Evolutionary conservation across 1,140 invertebrate genomes (phyloP).

Genomic region (Chrysomallon squamiferum): DNA sequence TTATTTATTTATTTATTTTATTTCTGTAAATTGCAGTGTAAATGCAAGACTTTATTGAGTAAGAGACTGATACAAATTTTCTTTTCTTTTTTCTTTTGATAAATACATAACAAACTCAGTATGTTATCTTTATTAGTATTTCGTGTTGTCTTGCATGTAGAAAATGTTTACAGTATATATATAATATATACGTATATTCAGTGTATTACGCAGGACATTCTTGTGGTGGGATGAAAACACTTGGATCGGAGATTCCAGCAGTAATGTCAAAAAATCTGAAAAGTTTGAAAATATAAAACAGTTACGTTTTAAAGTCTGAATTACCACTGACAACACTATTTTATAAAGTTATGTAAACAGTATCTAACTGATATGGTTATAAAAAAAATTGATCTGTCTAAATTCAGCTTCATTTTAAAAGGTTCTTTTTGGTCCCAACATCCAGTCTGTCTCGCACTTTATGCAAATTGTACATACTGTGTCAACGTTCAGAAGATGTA

Average conservation of each 20-base stretch:
- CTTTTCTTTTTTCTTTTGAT: too few species aligned
- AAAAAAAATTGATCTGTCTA: background rate
- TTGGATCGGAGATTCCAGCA: slow-evolving; percentile 43
- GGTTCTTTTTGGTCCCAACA: background rate
- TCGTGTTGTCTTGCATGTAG: too few species aligned
- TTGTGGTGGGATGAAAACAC: slow-evolving; percentile 41
- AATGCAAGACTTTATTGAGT: too few species aligned
- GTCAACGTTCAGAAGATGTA: too few species aligned
- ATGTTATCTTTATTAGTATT: too few species aligned
- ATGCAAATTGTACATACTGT: background rate
- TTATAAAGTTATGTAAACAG: background rate
- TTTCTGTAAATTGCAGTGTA: too few species aligned
- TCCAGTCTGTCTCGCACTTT: background rate
- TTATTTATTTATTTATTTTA: too few species aligned
- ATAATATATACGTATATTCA: too few species aligned
- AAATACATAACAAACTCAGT: too few species aligned
- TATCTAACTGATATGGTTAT: background rate
- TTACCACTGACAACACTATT: background rate
- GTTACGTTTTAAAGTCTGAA: background rate
- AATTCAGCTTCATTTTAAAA: background rate
- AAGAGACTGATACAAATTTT: too few species aligned
- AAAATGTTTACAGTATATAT: too few species aligned
- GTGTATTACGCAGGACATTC: slow-evolving; percentile 27
- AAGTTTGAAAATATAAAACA: slow-evolving; percentile 5
- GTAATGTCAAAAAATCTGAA: slow-evolving; percentile 44